A percentile compares a stretch with the other conserved stretches of the same genome.
These are phyloP conservation scores for Eucriotettix oculatus DNA, from an alignment of 2,888 invertebrate species.

Conservation along the genomic window DNA sequence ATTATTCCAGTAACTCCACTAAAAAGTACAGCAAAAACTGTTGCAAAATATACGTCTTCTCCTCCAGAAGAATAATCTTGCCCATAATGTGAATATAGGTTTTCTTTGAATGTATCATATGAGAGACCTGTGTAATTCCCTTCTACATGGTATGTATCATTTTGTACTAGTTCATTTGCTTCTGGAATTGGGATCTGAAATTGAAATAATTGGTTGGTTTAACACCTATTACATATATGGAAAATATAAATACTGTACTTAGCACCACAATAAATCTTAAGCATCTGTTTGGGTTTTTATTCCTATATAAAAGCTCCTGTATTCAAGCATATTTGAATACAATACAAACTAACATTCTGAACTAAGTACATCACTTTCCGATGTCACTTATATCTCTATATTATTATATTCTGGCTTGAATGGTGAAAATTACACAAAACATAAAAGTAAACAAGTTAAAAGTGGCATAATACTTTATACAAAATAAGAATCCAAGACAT, in stretches of 20 bases:
- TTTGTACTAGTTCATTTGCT: constrained; percentile 46
- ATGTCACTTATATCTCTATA: no score
- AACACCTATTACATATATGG: background rate
- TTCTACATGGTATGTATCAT: constrained; percentile 30
- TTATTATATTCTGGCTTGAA: no score
- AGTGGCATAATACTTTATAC: no score
- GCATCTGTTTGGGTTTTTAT: no score
- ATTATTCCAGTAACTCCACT: constrained; percentile 98
- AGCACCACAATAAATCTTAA: background rate
- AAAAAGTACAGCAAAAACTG: constrained; percentile 94
- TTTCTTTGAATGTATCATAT: constrained; percentile 51
- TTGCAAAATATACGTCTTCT: constrained; percentile 64
- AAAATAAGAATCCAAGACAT: no score
- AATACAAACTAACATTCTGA: no score
- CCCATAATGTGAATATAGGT: constrained; percentile 59
- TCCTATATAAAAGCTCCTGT: no score
- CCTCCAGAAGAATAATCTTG: constrained; percentile 58
- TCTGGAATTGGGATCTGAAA: constrained; percentile 58
- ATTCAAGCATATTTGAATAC: no score
- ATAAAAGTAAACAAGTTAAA: no score
- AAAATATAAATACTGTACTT: background rate
- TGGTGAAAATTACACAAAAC: no score
- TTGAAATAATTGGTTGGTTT: background rate
- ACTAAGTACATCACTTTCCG: no score
- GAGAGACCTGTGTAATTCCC: constrained; percentile 70